Conservation (phyloP, 2,113 vertebrate species). For the Psittacula cyanocephala region DNA sequence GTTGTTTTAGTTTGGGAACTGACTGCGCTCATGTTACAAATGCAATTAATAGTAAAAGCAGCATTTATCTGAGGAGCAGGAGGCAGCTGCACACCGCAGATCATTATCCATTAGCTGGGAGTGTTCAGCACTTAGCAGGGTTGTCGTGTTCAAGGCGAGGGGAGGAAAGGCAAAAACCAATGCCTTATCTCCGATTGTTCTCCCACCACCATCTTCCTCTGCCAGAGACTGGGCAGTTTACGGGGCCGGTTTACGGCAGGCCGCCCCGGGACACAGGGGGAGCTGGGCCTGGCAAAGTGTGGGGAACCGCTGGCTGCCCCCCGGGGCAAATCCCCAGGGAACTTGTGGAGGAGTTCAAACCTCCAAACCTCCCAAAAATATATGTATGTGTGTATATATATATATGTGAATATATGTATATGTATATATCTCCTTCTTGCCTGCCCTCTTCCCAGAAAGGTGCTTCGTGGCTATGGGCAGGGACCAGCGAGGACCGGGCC, state of each 20-base stretch:
- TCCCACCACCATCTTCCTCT: not conserved
- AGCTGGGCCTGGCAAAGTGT: not conserved
- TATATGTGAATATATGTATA: too few relatives aligned
- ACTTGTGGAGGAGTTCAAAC: not conserved
- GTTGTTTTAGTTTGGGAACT: not conserved
- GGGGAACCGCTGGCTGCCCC: too few relatives aligned
- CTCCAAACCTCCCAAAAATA: not conserved
- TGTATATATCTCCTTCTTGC: not conserved
- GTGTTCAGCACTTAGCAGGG: conserved; percentile 24
- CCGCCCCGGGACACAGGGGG: not conserved
- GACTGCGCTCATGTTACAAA: conserved; percentile 46
- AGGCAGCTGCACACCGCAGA: conserved; percentile 54
- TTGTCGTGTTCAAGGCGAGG: not conserved
- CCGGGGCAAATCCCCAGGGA: not conserved
- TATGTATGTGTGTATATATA: not conserved
- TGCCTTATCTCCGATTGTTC: not conserved
- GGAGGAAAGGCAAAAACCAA: not conserved
- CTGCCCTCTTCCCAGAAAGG: not conserved
- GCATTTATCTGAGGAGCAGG: conserved; percentile 40
- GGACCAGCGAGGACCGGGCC: too few relatives aligned
- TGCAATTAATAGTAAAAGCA: conserved; percentile 49
- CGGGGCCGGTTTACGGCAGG: not conserved
- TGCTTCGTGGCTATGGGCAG: not conserved
- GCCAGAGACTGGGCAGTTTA: not conserved
- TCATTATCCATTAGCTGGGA: conserved; percentile 49